Evolutionary conservation across 2,888 invertebrate species (phyloP), one percentile per base, ranked within the genome.

Genomic region (Myopa testacea): DNA sequence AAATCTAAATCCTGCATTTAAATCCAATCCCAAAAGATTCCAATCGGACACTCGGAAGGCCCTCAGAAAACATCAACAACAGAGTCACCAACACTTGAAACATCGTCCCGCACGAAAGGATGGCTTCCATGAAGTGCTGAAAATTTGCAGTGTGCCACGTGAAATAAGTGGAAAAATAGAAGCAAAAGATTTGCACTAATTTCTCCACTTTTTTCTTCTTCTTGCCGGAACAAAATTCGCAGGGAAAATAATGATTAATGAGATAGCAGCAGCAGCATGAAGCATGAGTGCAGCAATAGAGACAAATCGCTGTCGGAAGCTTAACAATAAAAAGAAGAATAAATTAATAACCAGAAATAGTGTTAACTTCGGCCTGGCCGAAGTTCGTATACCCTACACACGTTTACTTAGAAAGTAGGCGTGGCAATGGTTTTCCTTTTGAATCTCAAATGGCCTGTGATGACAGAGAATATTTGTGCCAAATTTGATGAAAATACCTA

Each of bases 1-100:
- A 55, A 55, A 55, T 55, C 55, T 8, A 55, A 55, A 63, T 4
- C 37, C 6, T 63, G 69, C 45, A 69, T 69, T 45, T n/a, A 52
- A 69, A 69, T 69, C 68, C 50, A 69, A 50, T 45, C 19, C n/a
- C 34, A 69, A 69, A 45, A 69, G 68, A 45, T 69, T 69, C 40
- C 19, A 69, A 26, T 69, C 68, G 45, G 68, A 50, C 50, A 12
- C 67, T 16, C 67, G 67, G n/a, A 67, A 40, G 19, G 67, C 68
- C 8, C 8, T 19, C 45, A 19, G 68, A 69, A 69, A 69, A 69
- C 68, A 69, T 69, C 45, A 69, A 69, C 68, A 69, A 69, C 68
- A 45, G n/a, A 50, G n/a, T 50, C 50, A 45, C 12, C 50, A 19
- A 50, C 19, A 69, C 34, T 45, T 69, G 19, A 69, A 69, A 69